Evolutionary conservation across 30 jellyfish, hydroid and myxozoan species (phyloP).

Genomic region (Turritopsis rubra): DNA sequence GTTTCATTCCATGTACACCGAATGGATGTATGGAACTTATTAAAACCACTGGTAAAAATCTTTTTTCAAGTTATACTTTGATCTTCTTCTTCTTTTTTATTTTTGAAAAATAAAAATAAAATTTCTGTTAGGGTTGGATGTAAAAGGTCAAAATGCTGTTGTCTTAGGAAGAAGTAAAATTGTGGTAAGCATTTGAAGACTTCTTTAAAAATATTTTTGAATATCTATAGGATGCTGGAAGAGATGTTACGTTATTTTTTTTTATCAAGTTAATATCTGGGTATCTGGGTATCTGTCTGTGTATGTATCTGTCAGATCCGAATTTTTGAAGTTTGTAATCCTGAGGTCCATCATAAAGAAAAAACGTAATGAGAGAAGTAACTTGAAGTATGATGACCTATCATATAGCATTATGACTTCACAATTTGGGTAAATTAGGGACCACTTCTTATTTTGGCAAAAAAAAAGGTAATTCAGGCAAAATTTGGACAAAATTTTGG

Average conservation of each 20-base stretch:
- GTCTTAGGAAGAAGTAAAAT: conserved; percentile 94
- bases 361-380: too few relatives aligned
- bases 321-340: too few relatives aligned
- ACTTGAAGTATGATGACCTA: too few relatives aligned
- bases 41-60: conserved; percentile 38
- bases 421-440: too few relatives aligned
- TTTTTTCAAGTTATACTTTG: neutral
- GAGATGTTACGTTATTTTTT: neutral
- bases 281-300: too few relatives aligned
- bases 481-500: too few relatives aligned
- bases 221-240: neutral
- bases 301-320: too few relatives aligned
- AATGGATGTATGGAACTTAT: conserved; percentile 85
- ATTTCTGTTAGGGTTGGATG: conserved; percentile 24
- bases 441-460: too few relatives aligned
- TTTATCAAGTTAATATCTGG: neutral
- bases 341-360: too few relatives aligned
- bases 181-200: conserved; percentile 49
- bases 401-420: too few relatives aligned
- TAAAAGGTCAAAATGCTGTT: conserved; percentile 87
- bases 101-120: neutral
- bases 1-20: conserved; percentile 92
- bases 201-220: too few relatives aligned
- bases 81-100: neutral
- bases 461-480: too few relatives aligned